Conservation (phyloP, 2,797 vertebrate genomes). For the Odontamblyopus lacepedii region DNA sequence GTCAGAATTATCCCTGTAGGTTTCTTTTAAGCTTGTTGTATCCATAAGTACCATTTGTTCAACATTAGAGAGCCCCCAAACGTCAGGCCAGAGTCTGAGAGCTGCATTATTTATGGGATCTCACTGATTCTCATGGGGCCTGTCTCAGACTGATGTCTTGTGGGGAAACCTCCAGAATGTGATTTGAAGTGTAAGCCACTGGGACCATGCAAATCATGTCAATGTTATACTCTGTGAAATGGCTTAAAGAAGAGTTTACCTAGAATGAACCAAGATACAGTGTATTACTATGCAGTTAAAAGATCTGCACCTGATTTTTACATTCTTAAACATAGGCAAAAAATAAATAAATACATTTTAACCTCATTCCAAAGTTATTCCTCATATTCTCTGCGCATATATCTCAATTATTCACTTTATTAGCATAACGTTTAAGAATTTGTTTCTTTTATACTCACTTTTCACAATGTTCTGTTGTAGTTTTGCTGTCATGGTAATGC, state of each 20-base stretch:
- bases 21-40: background rate
- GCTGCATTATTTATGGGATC: constrained; percentile 32
- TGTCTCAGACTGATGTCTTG: constrained; percentile 16
- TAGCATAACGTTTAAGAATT: too few species aligned
- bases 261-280: constrained; percentile 16
- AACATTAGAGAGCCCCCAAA: constrained; percentile 26
- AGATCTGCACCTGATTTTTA: too few species aligned
- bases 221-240: constrained; percentile 16
- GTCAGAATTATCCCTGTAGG: background rate
- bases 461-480: too few species aligned
- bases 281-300: constrained; percentile 10
- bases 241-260: constrained; percentile 12
- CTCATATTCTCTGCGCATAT: too few species aligned
- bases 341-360: too few species aligned
- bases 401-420: too few species aligned
- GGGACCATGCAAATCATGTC: constrained; percentile 29
- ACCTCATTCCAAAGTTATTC: too few species aligned
- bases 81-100: constrained; percentile 19
- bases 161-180: constrained; percentile 9
- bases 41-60: background rate
- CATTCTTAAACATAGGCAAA: too few species aligned
- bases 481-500: too few species aligned
- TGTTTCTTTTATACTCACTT: too few species aligned
- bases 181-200: constrained; percentile 30
- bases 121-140: constrained; percentile 33